Evolutionary conservation across 2,113 vertebrate species (phyloP), one percentile per base, ranked within the genome.

Genomic region (Pteruthius melanotis): DNA sequence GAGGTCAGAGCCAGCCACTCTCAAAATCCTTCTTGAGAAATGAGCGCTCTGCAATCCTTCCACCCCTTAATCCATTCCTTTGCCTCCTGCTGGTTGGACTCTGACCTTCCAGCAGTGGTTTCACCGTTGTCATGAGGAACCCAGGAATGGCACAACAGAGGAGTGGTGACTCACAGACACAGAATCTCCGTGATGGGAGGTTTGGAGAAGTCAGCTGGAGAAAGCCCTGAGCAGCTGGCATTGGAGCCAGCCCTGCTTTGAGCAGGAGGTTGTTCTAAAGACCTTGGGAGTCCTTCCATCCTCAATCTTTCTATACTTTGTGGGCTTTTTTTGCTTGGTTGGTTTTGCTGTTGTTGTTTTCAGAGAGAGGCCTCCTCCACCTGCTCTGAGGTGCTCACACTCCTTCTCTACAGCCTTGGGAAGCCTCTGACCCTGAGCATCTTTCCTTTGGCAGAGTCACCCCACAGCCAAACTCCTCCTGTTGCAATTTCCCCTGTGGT

Each of bases 361-460:
- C 61, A 39, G 5, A 15, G 40, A 64, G 18, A 44, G 11, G 8
- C 21, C 30, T 83, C 28, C 64, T 68, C 57, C 44, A 52, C 57
- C 89, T 79, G 78, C 57, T 83, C 84, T 85, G 87, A 91, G 84
- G 74, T 11, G 7, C 64, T 91, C 27, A 3, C 17, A 28, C 8
- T 57, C 7, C 74, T 88, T 63, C 57, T 30, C 5, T 40, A 8
- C n/a, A 89, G 60, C n/a, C 4, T 0, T 57, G 47, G 59, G 60
- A 91, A 71, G 9, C 21, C 66, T 83, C 70, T 87, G 90, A 44
- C 74, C 57, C 60, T 47, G 40, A 69, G 53, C 54, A 77, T 92
- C 85, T 83, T 85, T 22, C 84, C 87, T 96, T 31, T 88, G 90
- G 63, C 88, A 95, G 66, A 57, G 49, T 28, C 75, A 82, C 57